Conservation (phyloP, 1,140 invertebrate species). For the Olivierus martensii region DNA sequence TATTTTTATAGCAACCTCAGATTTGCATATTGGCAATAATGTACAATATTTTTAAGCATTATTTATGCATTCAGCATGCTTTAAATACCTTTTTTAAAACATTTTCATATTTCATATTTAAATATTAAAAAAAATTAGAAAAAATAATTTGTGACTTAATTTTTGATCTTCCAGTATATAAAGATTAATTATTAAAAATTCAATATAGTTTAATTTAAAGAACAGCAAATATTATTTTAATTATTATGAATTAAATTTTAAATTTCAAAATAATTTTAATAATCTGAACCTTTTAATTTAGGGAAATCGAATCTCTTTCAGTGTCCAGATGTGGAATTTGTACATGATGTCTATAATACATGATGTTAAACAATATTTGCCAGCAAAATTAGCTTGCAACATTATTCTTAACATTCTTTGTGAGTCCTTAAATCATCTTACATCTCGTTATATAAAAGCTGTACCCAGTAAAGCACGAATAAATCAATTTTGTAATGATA, state of each 20-base stretch:
- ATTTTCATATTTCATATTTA: too few species aligned
- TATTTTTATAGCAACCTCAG: too few species aligned
- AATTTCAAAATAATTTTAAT: background rate
- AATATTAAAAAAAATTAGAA: too few species aligned
- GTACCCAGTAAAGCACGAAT: conserved; percentile 5
- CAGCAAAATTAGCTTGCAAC: background rate
- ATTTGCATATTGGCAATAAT: too few species aligned
- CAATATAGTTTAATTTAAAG: too few species aligned
- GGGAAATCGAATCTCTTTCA: conserved; percentile 9
- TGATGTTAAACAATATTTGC: conserved; percentile 4
- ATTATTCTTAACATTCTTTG: background rate
- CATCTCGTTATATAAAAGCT: background rate
- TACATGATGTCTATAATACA: conserved; percentile 5
- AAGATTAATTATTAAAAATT: too few species aligned
- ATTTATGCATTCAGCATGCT: too few species aligned
- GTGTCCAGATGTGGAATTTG: conserved; percentile 10
- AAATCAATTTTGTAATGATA: conserved; percentile 1
- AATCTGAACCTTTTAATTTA: background rate
- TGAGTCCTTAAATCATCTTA: background rate
- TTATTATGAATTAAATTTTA: background rate
- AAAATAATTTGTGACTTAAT: too few species aligned
- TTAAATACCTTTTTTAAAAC: too few species aligned
- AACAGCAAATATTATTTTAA: too few species aligned
- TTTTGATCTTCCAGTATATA: too few species aligned
- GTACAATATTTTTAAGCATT: too few species aligned